Conservation (phyloP, 2,888 invertebrate genomes). For the Sycophila texana region DNA sequence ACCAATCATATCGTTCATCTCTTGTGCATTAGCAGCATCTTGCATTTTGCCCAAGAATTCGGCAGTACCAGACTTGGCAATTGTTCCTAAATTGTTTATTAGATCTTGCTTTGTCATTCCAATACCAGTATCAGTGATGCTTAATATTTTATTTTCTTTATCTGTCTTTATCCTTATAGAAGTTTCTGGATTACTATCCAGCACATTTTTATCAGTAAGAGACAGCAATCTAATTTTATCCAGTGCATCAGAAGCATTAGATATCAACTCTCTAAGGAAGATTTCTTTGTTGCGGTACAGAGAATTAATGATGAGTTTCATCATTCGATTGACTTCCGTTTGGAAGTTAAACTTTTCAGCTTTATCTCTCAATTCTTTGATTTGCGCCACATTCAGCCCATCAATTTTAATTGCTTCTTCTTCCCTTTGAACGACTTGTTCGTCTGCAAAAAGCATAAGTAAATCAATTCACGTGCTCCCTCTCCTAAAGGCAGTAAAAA, state of each 20-base stretch:
- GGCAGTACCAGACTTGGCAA: conserved; percentile 98
- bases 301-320: conserved; percentile 99
- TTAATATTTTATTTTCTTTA: conserved; percentile 92
- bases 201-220: conserved; percentile 88
- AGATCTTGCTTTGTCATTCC: conserved; percentile 98
- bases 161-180: conserved; percentile 89
- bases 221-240: conserved; percentile 97
- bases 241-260: conserved; percentile 98
- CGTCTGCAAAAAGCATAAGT: conserved; percentile 79
- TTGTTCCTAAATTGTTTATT: conserved; percentile 97
- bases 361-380: conserved; percentile 92
- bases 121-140: conserved; percentile 97
- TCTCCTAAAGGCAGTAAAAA: conserved; percentile 60
- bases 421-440: conserved; percentile 92
- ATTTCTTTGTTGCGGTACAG: conserved; percentile 99
- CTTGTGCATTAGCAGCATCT: conserved; percentile 78
- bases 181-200: conserved; percentile 88
- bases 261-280: conserved; percentile 97
- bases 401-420: conserved; percentile 98
- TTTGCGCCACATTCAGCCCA: conserved; percentile 94
- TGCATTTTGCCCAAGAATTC: conserved; percentile 96
- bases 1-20: conserved; percentile 97
- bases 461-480: conserved; percentile 55
- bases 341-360: conserved; percentile 94
- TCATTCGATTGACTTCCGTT: conserved; percentile 99